Conservation (phyloP, 2,113 vertebrate genomes). For the Xyliphius kryptos region DNA sequence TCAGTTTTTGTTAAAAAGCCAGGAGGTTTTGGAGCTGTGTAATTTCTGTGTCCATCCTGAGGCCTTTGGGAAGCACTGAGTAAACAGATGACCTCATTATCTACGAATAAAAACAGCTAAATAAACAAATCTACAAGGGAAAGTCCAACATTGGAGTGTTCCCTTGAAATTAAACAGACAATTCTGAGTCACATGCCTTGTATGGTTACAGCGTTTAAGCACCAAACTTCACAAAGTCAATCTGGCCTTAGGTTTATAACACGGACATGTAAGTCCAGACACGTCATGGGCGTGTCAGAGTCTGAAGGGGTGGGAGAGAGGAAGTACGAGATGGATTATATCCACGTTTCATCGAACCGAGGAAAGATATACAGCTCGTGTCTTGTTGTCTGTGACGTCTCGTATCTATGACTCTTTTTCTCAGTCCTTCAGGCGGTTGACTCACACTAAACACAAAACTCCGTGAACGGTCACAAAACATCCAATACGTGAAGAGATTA, state of each 20-base stretch:
- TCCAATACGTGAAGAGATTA: background rate
- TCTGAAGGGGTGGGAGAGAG: background rate
- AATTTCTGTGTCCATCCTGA: background rate
- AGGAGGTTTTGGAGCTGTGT: background rate
- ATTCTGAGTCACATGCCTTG: background rate
- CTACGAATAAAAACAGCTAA: too few species aligned
- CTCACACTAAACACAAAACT: background rate
- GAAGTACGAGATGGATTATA: background rate
- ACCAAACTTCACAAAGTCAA: too few species aligned
- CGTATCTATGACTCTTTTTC: background rate
- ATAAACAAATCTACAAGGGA: background rate
- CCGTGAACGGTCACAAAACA: background rate
- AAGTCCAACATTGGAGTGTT: background rate
- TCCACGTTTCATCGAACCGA: background rate
- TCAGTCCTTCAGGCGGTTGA: conserved; percentile 3
- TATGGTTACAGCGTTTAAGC: background rate
- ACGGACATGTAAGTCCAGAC: background rate
- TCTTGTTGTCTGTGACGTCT: background rate
- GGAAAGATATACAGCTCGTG: too few species aligned
- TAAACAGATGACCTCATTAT: background rate
- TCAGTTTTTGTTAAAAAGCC: too few species aligned
- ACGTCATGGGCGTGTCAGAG: background rate
- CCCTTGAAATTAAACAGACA: background rate
- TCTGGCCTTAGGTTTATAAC: too few species aligned
- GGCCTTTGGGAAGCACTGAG: background rate